Base-by-base conservation (phyloP, 2,888 invertebrate genomes). In the Cephalotes varians region DNA sequence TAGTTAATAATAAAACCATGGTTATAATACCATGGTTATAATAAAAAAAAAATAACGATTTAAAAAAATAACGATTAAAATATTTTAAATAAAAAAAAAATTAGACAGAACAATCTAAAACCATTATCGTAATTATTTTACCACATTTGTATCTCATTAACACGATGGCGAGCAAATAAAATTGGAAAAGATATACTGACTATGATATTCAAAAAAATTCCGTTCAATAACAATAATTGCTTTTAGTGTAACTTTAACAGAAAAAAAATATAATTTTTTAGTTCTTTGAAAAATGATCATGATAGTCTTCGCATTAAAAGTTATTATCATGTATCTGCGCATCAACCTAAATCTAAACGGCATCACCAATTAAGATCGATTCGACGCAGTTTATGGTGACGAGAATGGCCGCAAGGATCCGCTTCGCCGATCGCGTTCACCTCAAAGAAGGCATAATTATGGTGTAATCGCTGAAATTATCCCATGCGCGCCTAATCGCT, bases 401-500 rank as follows among this genome's bases (percentile, higher is more conserved):
- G 65, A 25, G 54, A 10, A 31, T n/a, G 5, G 54, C 40, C n/a
- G n/a, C n/a, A n/a, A n/a, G n/a, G 37, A 67, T 54, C n/a, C n/a
- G 62, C 34, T 25, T 51, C 28, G 54, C 21, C 31, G 69, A 77
- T 44, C 31, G 54, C 71, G 21, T 40, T n/a, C n/a, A 54, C 21
- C 18, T 77, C 31, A 44, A 56, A 77, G 54, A 28, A 40, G 21
- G 18, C 12, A 54, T 77, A 77, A 77, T 69, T 44, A 54, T 31
- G 18, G 18, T 12, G 40, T 77, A 44, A 77, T 69, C 77, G 54
- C 21, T 69, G 44, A 31, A 69, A 77, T 77, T 77, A 77, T 77
- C 69, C 37, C 76, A 76, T 67, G 67, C 51, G 76, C 64, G 51
- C 76, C 81, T 88, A 88, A 89, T 90, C 81, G 81, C 37, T 81